Evolutionary conservation across 2,888 invertebrate genomes (phyloP).

Genomic region (Sepioteuthis lessoniana): DNA sequence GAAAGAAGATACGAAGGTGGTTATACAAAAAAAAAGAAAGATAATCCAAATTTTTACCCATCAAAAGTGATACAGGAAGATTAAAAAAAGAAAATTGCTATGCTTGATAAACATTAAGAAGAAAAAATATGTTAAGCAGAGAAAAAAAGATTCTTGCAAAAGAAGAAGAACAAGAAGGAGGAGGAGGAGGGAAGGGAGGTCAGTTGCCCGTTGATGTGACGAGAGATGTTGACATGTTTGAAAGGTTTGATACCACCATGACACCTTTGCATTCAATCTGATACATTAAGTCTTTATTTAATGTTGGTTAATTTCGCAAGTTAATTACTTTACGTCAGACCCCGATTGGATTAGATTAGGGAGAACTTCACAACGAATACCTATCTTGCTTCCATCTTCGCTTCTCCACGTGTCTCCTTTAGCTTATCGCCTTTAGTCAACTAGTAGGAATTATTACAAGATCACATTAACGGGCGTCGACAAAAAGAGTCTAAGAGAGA

Average conservation of each 20-base stretch:
- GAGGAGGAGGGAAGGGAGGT: background rate
- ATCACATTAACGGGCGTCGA: background rate
- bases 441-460: conserved; percentile 46
- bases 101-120: too few species aligned
- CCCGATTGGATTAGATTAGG: background rate
- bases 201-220: background rate
- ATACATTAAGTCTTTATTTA: background rate
- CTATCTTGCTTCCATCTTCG: conserved; percentile 47
- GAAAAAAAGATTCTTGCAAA: too few species aligned
- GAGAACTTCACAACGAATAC: conserved; percentile 51
- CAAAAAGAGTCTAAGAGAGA: too few species aligned
- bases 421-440: conserved; percentile 52
- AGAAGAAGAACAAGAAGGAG: background rate
- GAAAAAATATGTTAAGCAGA: too few species aligned
- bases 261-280: background rate
- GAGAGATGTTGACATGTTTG: background rate
- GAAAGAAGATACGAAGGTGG: background rate
- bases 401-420: conserved; percentile 46
- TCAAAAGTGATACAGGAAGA: too few species aligned
- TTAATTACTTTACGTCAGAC: conserved; percentile 10
- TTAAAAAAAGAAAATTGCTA: too few species aligned
- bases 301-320: background rate
- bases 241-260: background rate
- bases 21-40: too few species aligned
- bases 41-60: too few species aligned